Base-by-base conservation (phyloP, 2,888 invertebrate species). In the Caenorhabditis wallacei region DNA sequence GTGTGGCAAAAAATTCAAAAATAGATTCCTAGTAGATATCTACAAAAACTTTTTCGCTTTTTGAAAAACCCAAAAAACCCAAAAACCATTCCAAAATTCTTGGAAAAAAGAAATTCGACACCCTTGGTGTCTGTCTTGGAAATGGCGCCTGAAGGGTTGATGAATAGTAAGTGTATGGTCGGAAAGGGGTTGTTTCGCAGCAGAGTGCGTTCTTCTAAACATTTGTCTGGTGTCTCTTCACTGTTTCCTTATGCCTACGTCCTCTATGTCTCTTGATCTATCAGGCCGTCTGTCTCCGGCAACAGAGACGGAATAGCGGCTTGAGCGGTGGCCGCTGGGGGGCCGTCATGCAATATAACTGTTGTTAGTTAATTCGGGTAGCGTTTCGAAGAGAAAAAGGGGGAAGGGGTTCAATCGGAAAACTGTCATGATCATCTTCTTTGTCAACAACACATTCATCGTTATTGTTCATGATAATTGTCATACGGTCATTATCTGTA, bases 131-230 rank as follows among this genome's bases (percentile, higher is more conserved):
- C 46, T 48, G 5, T 40, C 40, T 40, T 40, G 40, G 40, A 40
- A 40, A 40, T 18, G 53, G 48, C 56, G 69, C 43, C 10, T 3
- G 43, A 8, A 1, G 64, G 56, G 22, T 54, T 61, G 64, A 79
- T 72, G 72, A 80, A 72, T 80, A 72, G 80, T 72, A 72, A 72
- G 72, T 72, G 64, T 80, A 61, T 72, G 71, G 80, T 80, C 68
- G 71, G 43, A n/a, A 26, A 26, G 46, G 61, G 5, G 30, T 37
- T 43, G 43, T 40, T 48, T 48, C 46, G 24, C 37, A 18, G 43
- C 24, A 43, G 24, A 61, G 61, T 43, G 61, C 40, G 59, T 59
- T 59, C 59, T 61, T 61, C 61, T 43, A 61, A 61, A 59, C 59
- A 59, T 22, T 7, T 43, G 40, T 61, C 37, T 18, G 22, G 40